Percentiles rank a stretch among this genome's conserved stretches.
Evolutionary conservation across 2,888 invertebrate genomes (phyloP).

Genomic region (Acleris laterana): DNA sequence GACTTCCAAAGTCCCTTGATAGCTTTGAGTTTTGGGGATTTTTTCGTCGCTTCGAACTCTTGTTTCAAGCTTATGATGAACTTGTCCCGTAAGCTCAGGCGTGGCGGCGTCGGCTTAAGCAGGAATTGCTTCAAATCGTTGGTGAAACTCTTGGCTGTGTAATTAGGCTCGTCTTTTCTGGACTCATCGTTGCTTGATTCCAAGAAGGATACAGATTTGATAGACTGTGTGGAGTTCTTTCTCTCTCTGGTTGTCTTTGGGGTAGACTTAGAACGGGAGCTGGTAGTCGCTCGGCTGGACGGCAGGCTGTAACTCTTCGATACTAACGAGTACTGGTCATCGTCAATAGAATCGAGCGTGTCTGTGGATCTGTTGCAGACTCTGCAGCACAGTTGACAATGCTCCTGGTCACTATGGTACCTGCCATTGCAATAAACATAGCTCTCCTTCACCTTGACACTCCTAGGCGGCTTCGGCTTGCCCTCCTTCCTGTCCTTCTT

Average conservation of each 20-base stretch:
- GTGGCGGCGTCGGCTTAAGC: slow-evolving; percentile 72
- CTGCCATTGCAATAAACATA: slow-evolving; percentile 71
- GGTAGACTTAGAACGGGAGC: slow-evolving; percentile 53
- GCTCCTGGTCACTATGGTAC: slow-evolving; percentile 69
- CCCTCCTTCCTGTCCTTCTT: slow-evolving; percentile 30
- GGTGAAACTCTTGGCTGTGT: slow-evolving; percentile 80
- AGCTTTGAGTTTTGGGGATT: slow-evolving; percentile 76
- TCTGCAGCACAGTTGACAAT: slow-evolving; percentile 71
- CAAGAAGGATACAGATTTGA: slow-evolving; percentile 78
- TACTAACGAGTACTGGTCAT: slow-evolving; percentile 68
- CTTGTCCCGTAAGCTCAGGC: slow-evolving; percentile 75
- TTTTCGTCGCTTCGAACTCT: slow-evolving; percentile 75
- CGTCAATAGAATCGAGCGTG: slow-evolving; percentile 70
- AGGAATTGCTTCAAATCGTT: slow-evolving; percentile 80
- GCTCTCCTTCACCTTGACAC: slow-evolving; percentile 52
- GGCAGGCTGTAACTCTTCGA: slow-evolving; percentile 69
- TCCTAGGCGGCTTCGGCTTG: slow-evolving; percentile 48
- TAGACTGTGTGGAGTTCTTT: slow-evolving; percentile 77
- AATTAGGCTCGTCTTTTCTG: slow-evolving; percentile 75
- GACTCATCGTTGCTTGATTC: slow-evolving; percentile 75
- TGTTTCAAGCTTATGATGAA: slow-evolving; percentile 79
- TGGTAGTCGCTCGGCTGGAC: slow-evolving; percentile 47
- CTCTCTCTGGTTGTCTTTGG: slow-evolving; percentile 56
- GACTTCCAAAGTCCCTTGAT: slow-evolving; percentile 82
- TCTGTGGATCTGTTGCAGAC: slow-evolving; percentile 72